Conservation (phyloP, 2,888 invertebrate genomes). For the Tetragonisca angustula region DNA sequence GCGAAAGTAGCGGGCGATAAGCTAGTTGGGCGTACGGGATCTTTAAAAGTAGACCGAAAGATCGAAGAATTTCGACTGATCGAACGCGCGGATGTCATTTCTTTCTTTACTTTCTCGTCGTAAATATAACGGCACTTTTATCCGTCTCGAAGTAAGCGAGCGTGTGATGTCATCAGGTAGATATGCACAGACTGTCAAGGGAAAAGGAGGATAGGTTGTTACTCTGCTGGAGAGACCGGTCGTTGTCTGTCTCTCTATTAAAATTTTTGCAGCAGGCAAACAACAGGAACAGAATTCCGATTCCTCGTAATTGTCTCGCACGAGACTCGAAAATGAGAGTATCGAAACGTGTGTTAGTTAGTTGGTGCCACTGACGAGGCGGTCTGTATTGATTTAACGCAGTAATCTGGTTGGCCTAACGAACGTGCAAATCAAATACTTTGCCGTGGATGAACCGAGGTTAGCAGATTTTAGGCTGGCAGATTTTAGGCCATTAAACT, state of each 20-base stretch:
- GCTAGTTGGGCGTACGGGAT: not conserved
- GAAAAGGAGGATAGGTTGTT: constrained; percentile 35
- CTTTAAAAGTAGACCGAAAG: not conserved
- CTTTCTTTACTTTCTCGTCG: constrained; percentile 41
- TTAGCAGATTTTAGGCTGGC: not conserved
- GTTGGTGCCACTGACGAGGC: constrained; percentile 58
- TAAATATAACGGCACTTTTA: constrained; percentile 63
- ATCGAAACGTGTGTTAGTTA: constrained; percentile 32
- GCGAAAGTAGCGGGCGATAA: not conserved
- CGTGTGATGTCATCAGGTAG: constrained; percentile 64
- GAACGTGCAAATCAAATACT: constrained; percentile 59
- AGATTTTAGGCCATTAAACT: not conserved
- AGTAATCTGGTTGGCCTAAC: constrained; percentile 61
- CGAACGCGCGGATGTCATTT: constrained; percentile 1
- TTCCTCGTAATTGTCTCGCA: not conserved
- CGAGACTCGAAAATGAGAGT: constrained; percentile 37
- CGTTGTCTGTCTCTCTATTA: constrained; percentile 42
- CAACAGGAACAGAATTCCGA: not conserved
- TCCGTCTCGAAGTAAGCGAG: constrained; percentile 50
- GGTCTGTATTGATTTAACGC: constrained; percentile 63
- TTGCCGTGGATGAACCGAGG: constrained; percentile 9
- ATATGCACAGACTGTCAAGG: constrained; percentile 49
- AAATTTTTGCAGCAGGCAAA: constrained; percentile 19
- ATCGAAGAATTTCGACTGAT: constrained; percentile 29
- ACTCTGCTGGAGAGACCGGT: constrained; percentile 21